A percentile compares a stretch with the other conserved stretches of the same genome.
phyloP scores from a whole-genome alignment of 2,888 invertebrate species.

The Digitonthophagus gazella region DNA sequence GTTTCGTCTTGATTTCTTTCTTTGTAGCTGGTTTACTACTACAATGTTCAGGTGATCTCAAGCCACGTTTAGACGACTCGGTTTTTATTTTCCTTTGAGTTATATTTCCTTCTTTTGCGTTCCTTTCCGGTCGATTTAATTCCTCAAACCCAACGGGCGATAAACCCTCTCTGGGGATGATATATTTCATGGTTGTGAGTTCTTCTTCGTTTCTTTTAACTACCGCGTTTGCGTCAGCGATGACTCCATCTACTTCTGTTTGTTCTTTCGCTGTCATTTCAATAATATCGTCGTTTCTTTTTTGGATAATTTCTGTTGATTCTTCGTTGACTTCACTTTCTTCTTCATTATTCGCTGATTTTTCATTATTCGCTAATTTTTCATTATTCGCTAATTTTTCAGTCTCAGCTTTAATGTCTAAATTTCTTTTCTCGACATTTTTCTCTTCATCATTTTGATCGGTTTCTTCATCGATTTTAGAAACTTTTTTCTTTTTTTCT shows the following conservation, averaged over 20 bases:
- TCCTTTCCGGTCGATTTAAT: slow-evolving; percentile 1
- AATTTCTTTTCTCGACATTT: slow-evolving; percentile 18
- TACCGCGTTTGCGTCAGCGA: slow-evolving; percentile 3
- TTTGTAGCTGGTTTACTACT: slow-evolving; percentile 2
- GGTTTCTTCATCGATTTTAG: not conserved
- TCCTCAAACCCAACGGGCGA: not conserved
- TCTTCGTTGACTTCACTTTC: no score
- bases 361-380: slow-evolving; percentile 22
- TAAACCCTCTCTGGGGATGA: not conserved
- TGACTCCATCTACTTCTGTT: not conserved
- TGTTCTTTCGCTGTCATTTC: not conserved
- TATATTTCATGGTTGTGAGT: not conserved
- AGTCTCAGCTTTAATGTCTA: not conserved
- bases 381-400: slow-evolving; percentile 21
- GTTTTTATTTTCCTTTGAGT: not conserved
- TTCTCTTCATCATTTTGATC: slow-evolving; percentile 3
- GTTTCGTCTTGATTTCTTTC: not conserved
- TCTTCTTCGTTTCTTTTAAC: slow-evolving; percentile 20
- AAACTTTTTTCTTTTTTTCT: not conserved
- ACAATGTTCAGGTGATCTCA: not conserved
- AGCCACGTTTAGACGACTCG: not conserved
- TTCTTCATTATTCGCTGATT: slow-evolving; percentile 18
- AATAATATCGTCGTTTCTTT: slow-evolving; percentile 1
- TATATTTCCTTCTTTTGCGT: not conserved
- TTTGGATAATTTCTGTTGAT: slow-evolving; percentile 14